Percentiles rank a stretch among this genome's conserved stretches.
Conservation (phyloP, 30 jellyfish, hydroid and myxozoan genomes). For the Clytia hemisphaerica region DNA sequence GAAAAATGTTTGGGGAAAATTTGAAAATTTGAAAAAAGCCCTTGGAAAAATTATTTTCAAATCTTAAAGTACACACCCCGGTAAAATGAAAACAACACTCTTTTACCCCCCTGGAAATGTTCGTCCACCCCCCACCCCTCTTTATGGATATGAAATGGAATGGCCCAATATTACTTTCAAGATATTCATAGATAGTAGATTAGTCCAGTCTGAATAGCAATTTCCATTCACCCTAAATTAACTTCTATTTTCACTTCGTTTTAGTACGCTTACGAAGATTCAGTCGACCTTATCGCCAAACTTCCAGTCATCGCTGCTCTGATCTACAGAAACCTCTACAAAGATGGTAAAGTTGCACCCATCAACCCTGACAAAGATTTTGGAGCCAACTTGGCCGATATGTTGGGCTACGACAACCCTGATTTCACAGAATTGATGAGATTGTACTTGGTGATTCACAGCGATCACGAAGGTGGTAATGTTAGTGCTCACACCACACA, state of each 20-base stretch:
- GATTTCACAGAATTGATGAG: constrained; percentile 80
- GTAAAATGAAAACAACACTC: too few relatives aligned
- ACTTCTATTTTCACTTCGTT: constrained; percentile 1
- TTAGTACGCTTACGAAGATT: constrained; percentile 85
- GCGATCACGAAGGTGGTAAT: constrained; percentile 99
- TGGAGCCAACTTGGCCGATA: constrained; percentile 70
- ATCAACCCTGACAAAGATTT: constrained; percentile 71
- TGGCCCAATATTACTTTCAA: too few relatives aligned
- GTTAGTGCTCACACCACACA: constrained; percentile 99
- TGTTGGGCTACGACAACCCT: constrained; percentile 66
- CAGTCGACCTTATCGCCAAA: constrained; percentile 91
- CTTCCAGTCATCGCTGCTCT: constrained; percentile 90
- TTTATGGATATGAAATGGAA: too few relatives aligned
- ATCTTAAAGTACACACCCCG: background rate
- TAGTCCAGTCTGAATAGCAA: too few relatives aligned
- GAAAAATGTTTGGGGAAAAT: too few relatives aligned
- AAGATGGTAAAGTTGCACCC: constrained; percentile 91
- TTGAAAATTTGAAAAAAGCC: too few relatives aligned
- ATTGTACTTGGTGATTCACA: constrained; percentile 80
- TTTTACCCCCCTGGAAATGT: too few relatives aligned
- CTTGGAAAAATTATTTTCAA: too few relatives aligned
- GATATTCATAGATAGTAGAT: too few relatives aligned
- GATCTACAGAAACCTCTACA: constrained; percentile 76
- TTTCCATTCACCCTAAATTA: too few relatives aligned
- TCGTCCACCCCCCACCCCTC: too few relatives aligned